A percentile compares a stretch with the other conserved stretches of the same genome.
Evolutionary conservation across 2,888 invertebrate genomes (phyloP).

Genomic region (Tricholauxania praeusta): DNA sequence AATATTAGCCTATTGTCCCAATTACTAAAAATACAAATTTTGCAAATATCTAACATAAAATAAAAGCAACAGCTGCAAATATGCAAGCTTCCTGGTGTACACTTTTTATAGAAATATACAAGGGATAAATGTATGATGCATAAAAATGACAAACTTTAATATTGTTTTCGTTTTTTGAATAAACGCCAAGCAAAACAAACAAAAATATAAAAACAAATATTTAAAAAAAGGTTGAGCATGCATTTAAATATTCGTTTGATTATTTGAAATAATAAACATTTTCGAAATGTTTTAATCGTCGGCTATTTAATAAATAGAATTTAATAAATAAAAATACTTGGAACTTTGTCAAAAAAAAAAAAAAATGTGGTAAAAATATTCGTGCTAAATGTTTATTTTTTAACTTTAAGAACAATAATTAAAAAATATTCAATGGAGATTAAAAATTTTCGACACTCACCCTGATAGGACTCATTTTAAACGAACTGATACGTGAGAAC

Average conservation of each 20-base stretch:
- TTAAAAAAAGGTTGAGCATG: neutral
- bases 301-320: too few species aligned
- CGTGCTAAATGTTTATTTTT: too few species aligned
- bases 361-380: too few species aligned
- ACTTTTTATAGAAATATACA: neutral
- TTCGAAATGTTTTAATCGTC: too few species aligned
- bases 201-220: neutral
- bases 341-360: too few species aligned
- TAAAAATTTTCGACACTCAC: conserved; percentile 41
- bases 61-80: neutral
- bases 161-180: too few species aligned
- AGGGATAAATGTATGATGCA: neutral
- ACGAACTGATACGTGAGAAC: conserved; percentile 25
- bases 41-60: neutral
- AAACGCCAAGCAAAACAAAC: neutral
- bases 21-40: conserved; percentile 22
- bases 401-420: too few species aligned
- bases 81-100: neutral
- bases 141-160: too few species aligned
- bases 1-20: neutral
- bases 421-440: too few species aligned
- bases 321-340: too few species aligned
- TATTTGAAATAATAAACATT: too few species aligned
- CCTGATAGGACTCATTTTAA: conserved; percentile 49
- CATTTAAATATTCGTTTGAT: too few species aligned